Percentiles rank a stretch among this genome's conserved stretches.
phyloP scores from a whole-genome alignment of 2,797 vertebrate genomes.

The Glyptemys insculpta region DNA sequence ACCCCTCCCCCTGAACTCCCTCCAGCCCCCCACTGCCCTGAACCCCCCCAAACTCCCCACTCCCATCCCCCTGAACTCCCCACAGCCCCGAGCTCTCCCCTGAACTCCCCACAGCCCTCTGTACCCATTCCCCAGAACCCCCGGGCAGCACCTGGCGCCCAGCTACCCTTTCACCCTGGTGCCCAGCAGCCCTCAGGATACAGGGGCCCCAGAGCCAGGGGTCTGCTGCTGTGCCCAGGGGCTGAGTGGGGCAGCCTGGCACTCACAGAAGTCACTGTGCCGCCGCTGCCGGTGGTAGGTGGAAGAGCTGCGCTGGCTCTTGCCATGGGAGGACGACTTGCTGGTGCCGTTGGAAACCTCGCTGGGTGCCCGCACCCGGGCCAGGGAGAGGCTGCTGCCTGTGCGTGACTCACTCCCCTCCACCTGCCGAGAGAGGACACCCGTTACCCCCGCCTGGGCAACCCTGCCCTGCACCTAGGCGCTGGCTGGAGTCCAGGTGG shows the following conservation, averaged over 20 bases:
- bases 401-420: conserved; percentile 87
- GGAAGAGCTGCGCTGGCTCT: conserved; percentile 89
- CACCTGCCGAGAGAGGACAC: conserved; percentile 62
- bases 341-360: conserved; percentile 91
- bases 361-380: conserved; percentile 89
- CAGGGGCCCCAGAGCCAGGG: too few species aligned
- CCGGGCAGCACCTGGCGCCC: background rate
- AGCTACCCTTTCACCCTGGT: background rate
- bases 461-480: background rate
- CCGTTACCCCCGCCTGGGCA: fast-evolving
- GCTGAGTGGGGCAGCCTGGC: fast-evolving
- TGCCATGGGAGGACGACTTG: conserved; percentile 89
- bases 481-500: background rate
- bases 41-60: too few species aligned
- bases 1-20: too few species aligned
- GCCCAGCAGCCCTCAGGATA: background rate
- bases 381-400: conserved; percentile 90
- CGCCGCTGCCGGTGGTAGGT: conserved; percentile 94
- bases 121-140: background rate
- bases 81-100: too few species aligned
- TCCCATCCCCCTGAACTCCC: too few species aligned
- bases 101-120: too few species aligned
- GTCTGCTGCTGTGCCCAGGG: too few species aligned
- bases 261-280: conserved; percentile 96
- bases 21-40: too few species aligned